Evolutionary conservation across 2,797 vertebrate genomes (phyloP).

Genomic region (Leptoclinus maculatus): DNA sequence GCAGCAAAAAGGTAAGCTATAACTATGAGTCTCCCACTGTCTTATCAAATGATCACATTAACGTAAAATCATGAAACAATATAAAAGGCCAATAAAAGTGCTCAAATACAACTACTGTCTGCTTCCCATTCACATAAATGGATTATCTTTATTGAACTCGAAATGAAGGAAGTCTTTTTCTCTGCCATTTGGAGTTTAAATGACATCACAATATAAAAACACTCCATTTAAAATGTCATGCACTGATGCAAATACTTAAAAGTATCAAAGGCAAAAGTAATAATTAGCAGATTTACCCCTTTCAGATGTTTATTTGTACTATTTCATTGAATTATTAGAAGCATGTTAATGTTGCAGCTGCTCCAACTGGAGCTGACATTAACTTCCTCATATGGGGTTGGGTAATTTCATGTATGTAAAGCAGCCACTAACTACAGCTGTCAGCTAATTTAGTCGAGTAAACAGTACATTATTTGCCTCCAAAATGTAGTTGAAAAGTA

Average conservation of each 20-base stretch:
- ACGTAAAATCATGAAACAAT: conserved; percentile 17
- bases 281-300: background rate
- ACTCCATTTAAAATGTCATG: background rate
- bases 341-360: conserved; percentile 1
- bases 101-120: conserved; percentile 2
- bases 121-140: background rate
- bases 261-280: background rate
- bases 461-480: background rate
- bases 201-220: background rate
- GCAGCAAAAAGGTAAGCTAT: conserved; percentile 10
- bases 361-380: background rate
- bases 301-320: background rate
- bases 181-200: conserved; percentile 11
- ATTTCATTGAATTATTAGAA: background rate
- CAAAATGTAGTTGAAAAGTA: background rate
- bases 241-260: background rate
- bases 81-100: background rate
- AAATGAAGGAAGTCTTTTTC: background rate
- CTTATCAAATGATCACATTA: conserved; percentile 24
- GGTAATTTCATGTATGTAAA: background rate
- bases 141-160: background rate
- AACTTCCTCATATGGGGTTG: background rate
- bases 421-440: background rate
- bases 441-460: background rate
- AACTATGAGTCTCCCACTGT: background rate